Conservation (phyloP, 23 tunicate species). For the Styela plicata region DNA sequence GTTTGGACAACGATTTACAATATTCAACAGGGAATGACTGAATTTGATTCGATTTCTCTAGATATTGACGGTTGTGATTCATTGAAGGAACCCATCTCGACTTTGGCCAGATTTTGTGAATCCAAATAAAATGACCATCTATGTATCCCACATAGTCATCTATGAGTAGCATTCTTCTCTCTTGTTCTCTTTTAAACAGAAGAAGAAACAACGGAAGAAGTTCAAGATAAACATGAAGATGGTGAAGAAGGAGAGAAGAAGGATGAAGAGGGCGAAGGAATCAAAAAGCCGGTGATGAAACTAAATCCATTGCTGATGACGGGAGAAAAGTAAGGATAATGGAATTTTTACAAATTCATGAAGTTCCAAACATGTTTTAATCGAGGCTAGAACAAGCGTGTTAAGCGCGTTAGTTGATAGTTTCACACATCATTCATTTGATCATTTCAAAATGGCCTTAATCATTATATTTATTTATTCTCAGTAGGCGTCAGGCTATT, state of each 20-base stretch:
- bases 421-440: too few species aligned
- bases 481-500: too few species aligned
- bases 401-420: too few species aligned
- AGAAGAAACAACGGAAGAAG: background rate
- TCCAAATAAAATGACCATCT: constrained; percentile 2
- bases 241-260: constrained; percentile 2
- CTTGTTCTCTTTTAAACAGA: background rate
- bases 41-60: too few species aligned
- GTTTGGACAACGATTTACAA: too few species aligned
- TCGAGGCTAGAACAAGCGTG: too few species aligned
- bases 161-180: background rate
- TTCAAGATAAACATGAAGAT: background rate
- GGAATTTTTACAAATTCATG: too few species aligned
- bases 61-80: too few species aligned
- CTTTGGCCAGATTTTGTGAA: background rate
- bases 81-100: constrained; percentile 22
- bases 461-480: too few species aligned
- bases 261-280: constrained; percentile 20
- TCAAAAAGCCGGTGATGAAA: constrained; percentile 20
- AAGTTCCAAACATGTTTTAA: too few species aligned
- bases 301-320: background rate
- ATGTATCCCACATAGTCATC: background rate
- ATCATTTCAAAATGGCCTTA: too few species aligned
- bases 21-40: too few species aligned
- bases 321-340: constrained; percentile 21